These are phyloP conservation scores for Baccha elongata DNA, from an alignment of 2,888 invertebrate genomes.

Conservation along the genomic window DNA sequence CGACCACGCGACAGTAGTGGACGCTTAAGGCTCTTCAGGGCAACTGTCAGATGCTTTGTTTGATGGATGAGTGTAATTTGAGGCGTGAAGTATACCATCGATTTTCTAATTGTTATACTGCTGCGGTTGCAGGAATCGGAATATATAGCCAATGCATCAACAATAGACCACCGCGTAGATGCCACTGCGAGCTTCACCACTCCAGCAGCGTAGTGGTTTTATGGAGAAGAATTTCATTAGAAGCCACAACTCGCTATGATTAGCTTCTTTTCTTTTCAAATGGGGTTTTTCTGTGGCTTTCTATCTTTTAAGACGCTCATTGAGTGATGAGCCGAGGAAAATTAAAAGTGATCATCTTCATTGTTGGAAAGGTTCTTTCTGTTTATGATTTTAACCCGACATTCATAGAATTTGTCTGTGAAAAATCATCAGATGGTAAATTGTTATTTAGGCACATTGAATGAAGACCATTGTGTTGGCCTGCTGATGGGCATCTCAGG, in stretches of 20 bases:
- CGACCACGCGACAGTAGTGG: not conserved
- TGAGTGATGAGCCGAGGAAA: conserved; percentile 65
- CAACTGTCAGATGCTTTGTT: conserved; percentile 36
- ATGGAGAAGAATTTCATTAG: conserved; percentile 41
- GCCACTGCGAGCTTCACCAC: not conserved
- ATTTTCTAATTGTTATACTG: conserved; percentile 55
- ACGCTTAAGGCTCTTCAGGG: conserved; percentile 16
- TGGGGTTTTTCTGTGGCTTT: conserved; percentile 16
- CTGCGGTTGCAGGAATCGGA: conserved; percentile 40
- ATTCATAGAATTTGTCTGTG: conserved; percentile 12
- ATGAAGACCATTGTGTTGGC: conserved; percentile 43
- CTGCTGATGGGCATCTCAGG: no score
- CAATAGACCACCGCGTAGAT: conserved; percentile 31
- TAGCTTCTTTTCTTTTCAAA: conserved; percentile 61
- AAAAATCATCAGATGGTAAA: conserved; percentile 32
- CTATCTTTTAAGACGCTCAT: conserved; percentile 24
- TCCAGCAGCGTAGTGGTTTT: not conserved
- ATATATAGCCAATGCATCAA: not conserved
- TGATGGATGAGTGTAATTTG: conserved; percentile 63
- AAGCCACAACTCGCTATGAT: conserved; percentile 36
- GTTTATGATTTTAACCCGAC: not conserved
- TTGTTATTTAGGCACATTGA: conserved; percentile 43
- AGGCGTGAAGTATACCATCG: conserved; percentile 50
- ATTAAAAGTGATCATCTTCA: conserved; percentile 61
- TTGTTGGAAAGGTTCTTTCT: conserved; percentile 39